Base-by-base conservation (phyloP, 1,140 invertebrate genomes). In the Xylocopa sonorina region DNA sequence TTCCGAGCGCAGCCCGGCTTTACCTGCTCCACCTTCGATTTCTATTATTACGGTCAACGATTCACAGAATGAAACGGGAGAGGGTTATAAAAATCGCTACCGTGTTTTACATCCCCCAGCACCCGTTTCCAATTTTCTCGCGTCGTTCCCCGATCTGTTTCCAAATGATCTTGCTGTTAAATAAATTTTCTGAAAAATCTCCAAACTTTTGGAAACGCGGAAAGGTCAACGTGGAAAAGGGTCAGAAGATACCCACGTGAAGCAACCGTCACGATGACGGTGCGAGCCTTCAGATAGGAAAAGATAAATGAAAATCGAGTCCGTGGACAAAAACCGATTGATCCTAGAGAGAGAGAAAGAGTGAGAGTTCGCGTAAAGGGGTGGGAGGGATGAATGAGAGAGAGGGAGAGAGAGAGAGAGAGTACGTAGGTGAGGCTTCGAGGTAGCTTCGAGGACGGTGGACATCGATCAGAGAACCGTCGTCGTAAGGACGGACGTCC, bases 401-500 rank as follows among this genome's bases (percentile, higher is more conserved):
- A 10, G 18, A 12, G 29, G 21, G 32, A 3, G 55, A 29, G 16
- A 50, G 16, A 5, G 18, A n/a, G 14, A 57, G 27, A 27, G 27
- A 69, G 81, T 77, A 76, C 63, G 82, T 84, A 83, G 83, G 83
- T 84, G 82, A 84, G 78, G 71, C 60, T 43, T 53, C 48, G 34
- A 81, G 83, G 72, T 77, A 66, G 82, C 80, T 77, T 78, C 72
- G 80, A 66, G 63, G 43, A 66, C 72, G 84, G 76, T 83, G 81
- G 81, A 88, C 87, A 87, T 88, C 87, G 86, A 88, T 88, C 87
- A 87, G 82, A 63, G 78, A 73, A 79, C 72, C 75, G 73, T 79
- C 75, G 73, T 79, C 83, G 55, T 82, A 60, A 55, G 81, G 63
- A 74, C 75, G 63, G 78, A 79, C 75, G 71, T 66, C 64, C 62